Percentiles rank a stretch among this genome's conserved stretches.
Conservation (phyloP, 2,113 vertebrate species). For the Pluvialis apricaria region DNA sequence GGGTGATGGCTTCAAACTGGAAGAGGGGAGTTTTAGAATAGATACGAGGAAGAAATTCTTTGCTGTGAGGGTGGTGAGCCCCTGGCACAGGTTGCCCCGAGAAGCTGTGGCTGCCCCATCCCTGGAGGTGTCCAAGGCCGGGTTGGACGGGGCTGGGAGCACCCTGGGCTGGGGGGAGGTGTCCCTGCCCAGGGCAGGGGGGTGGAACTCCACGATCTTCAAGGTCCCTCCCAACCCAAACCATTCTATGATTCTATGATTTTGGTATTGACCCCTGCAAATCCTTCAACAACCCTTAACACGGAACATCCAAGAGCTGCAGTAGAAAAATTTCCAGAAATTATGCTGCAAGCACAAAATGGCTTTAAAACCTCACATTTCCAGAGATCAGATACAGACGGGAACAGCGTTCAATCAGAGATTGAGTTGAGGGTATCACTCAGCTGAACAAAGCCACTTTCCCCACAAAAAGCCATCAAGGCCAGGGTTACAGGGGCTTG, state of each 20-base stretch:
- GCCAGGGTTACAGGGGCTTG: not conserved
- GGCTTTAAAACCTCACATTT: not conserved
- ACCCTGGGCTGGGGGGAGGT: not conserved
- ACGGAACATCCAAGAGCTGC: not conserved
- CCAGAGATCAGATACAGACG: not conserved
- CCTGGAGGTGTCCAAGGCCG: not conserved
- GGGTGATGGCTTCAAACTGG: not conserved
- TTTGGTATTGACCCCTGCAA: not conserved
- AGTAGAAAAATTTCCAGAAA: not conserved
- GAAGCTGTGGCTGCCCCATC: too few relatives aligned
- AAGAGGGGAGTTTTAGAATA: not conserved
- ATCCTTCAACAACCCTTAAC: not conserved
- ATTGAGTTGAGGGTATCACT: not conserved
- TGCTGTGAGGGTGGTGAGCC: too few relatives aligned
- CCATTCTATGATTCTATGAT: not conserved
- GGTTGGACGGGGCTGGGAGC: not conserved
- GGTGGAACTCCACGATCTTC: rapidly evolving
- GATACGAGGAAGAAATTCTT: not conserved
- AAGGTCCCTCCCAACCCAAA: not conserved
- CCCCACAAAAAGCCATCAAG: not conserved
- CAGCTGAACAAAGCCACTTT: not conserved
- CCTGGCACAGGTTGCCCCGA: too few relatives aligned
- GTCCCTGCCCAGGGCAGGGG: not conserved
- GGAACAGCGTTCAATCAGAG: not conserved
- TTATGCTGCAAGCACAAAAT: not conserved